A percentile compares a stretch with the other conserved stretches of the same genome.
phyloP scores from a whole-genome alignment of 2,888 invertebrate genomes.

The Belgica antarctica region DNA sequence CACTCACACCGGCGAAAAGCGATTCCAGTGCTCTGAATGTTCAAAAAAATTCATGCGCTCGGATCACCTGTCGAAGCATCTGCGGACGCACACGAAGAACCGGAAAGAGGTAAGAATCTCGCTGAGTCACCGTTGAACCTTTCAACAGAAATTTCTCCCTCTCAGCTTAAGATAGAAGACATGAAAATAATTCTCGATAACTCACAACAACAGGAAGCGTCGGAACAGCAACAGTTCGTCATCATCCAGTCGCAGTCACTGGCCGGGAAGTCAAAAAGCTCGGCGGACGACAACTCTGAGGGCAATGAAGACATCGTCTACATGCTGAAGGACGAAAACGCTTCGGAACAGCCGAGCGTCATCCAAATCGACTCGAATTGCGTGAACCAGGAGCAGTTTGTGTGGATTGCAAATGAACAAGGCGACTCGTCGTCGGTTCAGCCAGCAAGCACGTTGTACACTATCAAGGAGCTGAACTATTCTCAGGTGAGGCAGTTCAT shows the following conservation, averaged over 20 bases:
- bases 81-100: constrained; percentile 36
- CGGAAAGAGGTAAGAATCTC: constrained; percentile 37
- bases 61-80: constrained; percentile 84
- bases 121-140: not conserved
- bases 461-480: constrained; percentile 37
- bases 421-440: constrained; percentile 4
- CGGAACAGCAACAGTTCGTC: constrained; percentile 27
- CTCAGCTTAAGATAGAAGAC: constrained; percentile 38
- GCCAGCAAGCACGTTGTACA: constrained; percentile 30
- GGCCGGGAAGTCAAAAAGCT: constrained; percentile 26
- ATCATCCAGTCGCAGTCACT: constrained; percentile 39
- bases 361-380: constrained; percentile 31
- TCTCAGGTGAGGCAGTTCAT: constrained; percentile 18
- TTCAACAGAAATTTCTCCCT: not conserved
- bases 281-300: constrained; percentile 12
- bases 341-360: constrained; percentile 13
- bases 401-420: constrained; percentile 41
- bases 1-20: constrained; percentile 90
- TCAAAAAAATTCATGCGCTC: constrained; percentile 89
- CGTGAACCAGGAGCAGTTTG: constrained; percentile 38
- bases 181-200: constrained; percentile 39
- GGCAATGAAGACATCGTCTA: constrained; percentile 33
- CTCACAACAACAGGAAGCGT: constrained; percentile 9
- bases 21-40: constrained; percentile 85
- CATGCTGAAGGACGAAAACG: constrained; percentile 37